These are phyloP conservation scores for Drosophila auraria DNA, from an alignment of 1,140 invertebrate genomes.

Conservation along the genomic window DNA sequence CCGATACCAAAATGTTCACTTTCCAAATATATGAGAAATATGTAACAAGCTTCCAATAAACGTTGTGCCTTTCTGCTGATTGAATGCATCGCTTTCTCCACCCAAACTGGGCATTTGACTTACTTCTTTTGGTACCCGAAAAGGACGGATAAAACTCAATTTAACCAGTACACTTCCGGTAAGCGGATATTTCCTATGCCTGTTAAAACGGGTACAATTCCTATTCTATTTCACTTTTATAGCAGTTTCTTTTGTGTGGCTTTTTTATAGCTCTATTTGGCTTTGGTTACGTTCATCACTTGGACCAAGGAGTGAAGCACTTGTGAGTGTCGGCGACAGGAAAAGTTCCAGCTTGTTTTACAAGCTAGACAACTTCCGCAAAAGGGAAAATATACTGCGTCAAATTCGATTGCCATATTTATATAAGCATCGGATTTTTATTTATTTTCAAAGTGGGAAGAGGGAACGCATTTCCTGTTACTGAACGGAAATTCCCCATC, in stretches of 20 bases:
- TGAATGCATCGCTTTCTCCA: background rate
- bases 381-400: background rate
- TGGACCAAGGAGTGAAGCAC: background rate
- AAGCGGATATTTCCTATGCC: conserved; percentile 1
- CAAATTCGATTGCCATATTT: conserved; percentile 13
- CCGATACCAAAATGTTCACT: background rate
- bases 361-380: conserved; percentile 4
- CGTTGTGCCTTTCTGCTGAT: background rate
- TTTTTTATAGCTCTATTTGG: conserved; percentile 1
- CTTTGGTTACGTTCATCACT: conserved; percentile 9
- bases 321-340: background rate
- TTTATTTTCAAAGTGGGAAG: background rate
- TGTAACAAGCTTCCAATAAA: background rate
- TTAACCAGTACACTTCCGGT: conserved; percentile 14
- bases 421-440: conserved; percentile 5
- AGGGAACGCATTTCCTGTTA: conserved; percentile 7
- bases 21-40: background rate
- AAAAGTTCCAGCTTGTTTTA: background rate
- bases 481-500: background rate
- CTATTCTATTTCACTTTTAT: conserved; percentile 17
- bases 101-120: background rate
- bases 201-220: conserved; percentile 8
- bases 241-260: background rate
- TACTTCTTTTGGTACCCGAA: background rate
- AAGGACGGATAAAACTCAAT: background rate